Percentiles rank a stretch among this genome's conserved stretches.
phyloP scores from a whole-genome alignment of 2,888 invertebrate species.

The Julus scandinavius region DNA sequence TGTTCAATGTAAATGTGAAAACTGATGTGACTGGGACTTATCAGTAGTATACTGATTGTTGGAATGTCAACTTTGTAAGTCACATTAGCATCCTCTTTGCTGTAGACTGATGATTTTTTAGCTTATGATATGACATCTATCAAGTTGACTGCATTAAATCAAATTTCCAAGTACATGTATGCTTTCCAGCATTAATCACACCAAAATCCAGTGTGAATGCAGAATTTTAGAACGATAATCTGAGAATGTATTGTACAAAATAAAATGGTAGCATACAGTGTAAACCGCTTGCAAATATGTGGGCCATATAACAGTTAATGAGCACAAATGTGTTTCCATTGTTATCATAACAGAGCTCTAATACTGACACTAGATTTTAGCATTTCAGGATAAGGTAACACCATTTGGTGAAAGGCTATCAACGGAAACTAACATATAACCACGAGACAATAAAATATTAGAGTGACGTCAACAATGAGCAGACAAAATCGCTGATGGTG shows the following conservation, averaged over 20 bases:
- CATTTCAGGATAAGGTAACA: neutral
- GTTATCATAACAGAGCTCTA: constrained; percentile 29
- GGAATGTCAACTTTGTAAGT: no score
- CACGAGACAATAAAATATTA: neutral
- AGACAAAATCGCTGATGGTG: constrained; percentile 12
- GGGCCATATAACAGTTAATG: neutral
- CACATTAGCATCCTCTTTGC: no score
- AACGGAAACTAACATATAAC: neutral
- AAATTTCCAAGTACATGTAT: neutral
- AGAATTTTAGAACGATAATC: no score
- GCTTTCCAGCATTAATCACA: neutral
- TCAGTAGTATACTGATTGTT: no score
- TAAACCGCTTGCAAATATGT: neutral
- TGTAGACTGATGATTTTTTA: no score
- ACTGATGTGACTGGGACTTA: no score
- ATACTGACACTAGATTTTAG: neutral
- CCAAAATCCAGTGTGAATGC: no score
- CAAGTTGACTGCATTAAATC: neutral
- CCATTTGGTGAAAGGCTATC: neutral
- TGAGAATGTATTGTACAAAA: no score
- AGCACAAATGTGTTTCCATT: neutral
- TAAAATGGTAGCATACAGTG: no score
- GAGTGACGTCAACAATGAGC: constrained; percentile 31
- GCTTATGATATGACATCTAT: neutral
- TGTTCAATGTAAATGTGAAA: no score